phyloP scores from a whole-genome alignment of 2,797 vertebrate species.

The Argentina silus region DNA sequence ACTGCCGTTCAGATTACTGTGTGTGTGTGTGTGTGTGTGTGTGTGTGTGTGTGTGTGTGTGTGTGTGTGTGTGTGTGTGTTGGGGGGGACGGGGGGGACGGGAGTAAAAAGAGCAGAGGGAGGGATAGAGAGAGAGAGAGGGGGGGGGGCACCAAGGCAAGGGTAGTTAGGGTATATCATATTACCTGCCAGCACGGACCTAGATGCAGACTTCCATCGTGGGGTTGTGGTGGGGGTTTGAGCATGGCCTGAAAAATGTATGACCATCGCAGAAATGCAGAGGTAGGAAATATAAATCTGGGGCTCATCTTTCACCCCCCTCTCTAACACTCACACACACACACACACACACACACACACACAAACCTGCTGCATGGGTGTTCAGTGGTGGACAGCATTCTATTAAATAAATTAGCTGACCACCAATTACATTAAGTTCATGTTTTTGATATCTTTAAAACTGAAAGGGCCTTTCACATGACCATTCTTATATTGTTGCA shows the following conservation, averaged over 20 bases:
- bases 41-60: neutral
- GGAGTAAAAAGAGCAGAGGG: neutral
- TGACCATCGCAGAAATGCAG: neutral
- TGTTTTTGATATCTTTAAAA: neutral
- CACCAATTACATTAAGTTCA: neutral
- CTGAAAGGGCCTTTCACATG: too few species aligned
- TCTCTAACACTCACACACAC: neutral
- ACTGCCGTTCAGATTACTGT: conserved; percentile 38
- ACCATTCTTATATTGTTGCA: too few species aligned
- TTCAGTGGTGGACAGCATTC: neutral
- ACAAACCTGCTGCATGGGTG: neutral
- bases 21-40: neutral
- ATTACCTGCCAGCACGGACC: neutral
- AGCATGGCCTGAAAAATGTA: neutral
- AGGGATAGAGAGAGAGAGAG: neutral
- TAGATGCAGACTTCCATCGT: neutral
- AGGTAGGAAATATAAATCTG: neutral
- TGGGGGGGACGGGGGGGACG: neutral
- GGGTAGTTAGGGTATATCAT: neutral
- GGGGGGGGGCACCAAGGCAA: neutral
- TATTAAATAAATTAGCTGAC: neutral
- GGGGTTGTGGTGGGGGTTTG: neutral
- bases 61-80: neutral
- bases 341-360: too few species aligned
- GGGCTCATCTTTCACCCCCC: neutral